These are phyloP conservation scores for Shargacucullia verbasci DNA, from an alignment of 2,888 invertebrate genomes.

Conservation along the genomic window DNA sequence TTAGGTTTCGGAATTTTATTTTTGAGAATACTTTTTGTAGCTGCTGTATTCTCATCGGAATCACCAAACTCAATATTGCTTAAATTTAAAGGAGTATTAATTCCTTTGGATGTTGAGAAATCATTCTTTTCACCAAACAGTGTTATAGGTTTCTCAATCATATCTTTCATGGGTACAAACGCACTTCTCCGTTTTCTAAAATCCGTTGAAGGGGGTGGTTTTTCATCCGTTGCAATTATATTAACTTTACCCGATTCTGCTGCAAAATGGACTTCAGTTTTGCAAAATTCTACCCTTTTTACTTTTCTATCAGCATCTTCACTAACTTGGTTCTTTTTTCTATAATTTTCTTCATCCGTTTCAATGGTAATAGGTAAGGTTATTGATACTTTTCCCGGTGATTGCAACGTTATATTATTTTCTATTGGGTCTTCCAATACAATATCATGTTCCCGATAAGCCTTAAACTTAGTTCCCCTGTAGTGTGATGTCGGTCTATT, in stretches of 20 bases:
- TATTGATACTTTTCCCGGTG: constrained; percentile 80
- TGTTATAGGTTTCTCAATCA: constrained; percentile 88
- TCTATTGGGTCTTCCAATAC: constrained; percentile 69
- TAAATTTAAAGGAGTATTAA: constrained; percentile 55
- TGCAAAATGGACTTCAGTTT: constrained; percentile 96
- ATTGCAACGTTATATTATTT: constrained; percentile 77
- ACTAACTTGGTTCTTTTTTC: constrained; percentile 63
- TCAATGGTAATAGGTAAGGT: constrained; percentile 78
- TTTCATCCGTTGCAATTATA: constrained; percentile 96
- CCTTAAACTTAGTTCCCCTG: constrained; percentile 68
- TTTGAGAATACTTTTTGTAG: constrained; percentile 92
- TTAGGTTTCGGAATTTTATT: constrained; percentile 93
- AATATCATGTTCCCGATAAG: constrained; percentile 67
- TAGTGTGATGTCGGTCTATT: constrained; percentile 73
- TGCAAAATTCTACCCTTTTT: constrained; percentile 95
- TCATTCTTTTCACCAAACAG: constrained; percentile 89
- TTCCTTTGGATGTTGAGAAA: constrained; percentile 59
- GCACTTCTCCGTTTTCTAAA: constrained; percentile 92
- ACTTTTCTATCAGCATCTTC: constrained; percentile 85
- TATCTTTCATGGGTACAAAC: constrained; percentile 80
- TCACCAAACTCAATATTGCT: constrained; percentile 72
- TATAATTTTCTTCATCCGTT: constrained; percentile 65
- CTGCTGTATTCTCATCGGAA: constrained; percentile 86
- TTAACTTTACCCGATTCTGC: constrained; percentile 95
- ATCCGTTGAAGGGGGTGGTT: constrained; percentile 95